Evolutionary conservation across 2,888 invertebrate species (phyloP).

Genomic region (Cosmia pyralina): DNA sequence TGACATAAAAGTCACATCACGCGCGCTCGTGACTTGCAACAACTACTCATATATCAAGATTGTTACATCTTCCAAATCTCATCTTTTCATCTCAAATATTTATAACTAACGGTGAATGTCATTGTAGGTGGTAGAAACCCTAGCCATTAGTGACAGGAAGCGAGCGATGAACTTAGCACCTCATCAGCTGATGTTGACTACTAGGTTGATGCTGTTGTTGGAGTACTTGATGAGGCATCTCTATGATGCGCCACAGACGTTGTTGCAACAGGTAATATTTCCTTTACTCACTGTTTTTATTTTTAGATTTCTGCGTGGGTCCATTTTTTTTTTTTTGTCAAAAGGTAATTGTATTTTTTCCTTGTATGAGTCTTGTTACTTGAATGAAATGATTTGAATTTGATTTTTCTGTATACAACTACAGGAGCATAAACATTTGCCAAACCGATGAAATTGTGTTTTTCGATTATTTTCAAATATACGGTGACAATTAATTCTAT

Average conservation of each 20-base stretch:
- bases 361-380: no score
- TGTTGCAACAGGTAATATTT: conserved; percentile 94
- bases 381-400: no score
- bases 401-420: neutral
- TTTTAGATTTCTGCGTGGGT: neutral
- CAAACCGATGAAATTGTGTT: neutral
- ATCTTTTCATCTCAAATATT: neutral
- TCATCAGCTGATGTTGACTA: conserved; percentile 94
- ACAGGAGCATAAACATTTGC: neutral
- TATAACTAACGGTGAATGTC: neutral
- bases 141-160: conserved; percentile 84
- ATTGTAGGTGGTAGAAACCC: conserved; percentile 84
- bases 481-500: neutral
- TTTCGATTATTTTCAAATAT: neutral
- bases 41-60: neutral
- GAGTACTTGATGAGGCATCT: conserved; percentile 99
- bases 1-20: neutral
- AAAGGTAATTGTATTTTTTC: no score
- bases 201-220: conserved; percentile 95
- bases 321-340: neutral
- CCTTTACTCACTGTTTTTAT: neutral
- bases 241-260: conserved; percentile 96
- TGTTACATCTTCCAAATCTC: neutral
- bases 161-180: conserved; percentile 81
- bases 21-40: neutral